Base-by-base conservation (phyloP, 2,113 vertebrate genomes). In the Ellobius talpinus region DNA sequence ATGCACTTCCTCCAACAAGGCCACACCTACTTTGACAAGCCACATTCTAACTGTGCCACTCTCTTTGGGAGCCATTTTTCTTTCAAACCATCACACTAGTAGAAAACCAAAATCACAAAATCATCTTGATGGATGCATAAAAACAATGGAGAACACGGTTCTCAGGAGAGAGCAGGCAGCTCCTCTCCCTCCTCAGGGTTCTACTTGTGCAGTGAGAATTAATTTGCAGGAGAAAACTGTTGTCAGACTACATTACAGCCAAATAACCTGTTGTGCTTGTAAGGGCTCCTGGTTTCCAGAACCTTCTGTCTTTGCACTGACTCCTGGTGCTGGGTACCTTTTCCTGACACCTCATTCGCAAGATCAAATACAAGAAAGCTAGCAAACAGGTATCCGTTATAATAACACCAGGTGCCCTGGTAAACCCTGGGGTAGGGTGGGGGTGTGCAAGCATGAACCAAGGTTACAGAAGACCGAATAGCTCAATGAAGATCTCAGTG, bases 271-370 rank as follows among this genome's bases (percentile, higher is more conserved):
- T 98, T 79, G 99, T 97, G 39, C 99, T 99, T 26, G 0, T 99
- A 99, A 1, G 99, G 99, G 89, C 99, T 99, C 50, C 85, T 98
- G 1, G 99, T 97, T 82, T 99, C 97, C 87, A 98, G 99, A 97
- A 99, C 98, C 24, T 98, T 98, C 98, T 99, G 99, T 0, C 98
- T 98, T 96, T 99, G 99, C 0, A 97, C 99, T 98, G 52, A 99
- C 97, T 58, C 99, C 99, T 0, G 96, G 97, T 24, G 98, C 98
- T 39, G 98, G 89, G 98, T 89, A 98, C 99, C 99, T 98, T 99
- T 98, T 94, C 99, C 89, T 36, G 99, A 98, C 0, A 97, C 95
- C 95, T 99, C 99, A 0, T 99, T 98, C 99, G 98, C 68, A 96
- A 95, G 52, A 93, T n/a, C 95, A 65, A 93, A 91, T n/a, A 91